Base-by-base conservation (phyloP, 2,888 invertebrate genomes). In the Melinopterus prodromus region DNA sequence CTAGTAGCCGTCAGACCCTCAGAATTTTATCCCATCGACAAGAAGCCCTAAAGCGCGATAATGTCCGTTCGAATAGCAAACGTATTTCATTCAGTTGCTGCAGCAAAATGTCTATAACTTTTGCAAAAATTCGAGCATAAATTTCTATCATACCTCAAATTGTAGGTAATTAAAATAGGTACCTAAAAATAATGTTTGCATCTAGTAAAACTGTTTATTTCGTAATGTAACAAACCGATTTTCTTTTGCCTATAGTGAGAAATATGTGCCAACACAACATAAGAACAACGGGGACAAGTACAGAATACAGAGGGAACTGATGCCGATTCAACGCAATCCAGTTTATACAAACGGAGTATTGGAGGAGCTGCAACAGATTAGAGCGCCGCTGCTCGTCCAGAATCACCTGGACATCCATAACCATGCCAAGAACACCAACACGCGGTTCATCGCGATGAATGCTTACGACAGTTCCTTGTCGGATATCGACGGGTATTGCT, bases 351-450 rank as follows among this genome's bases (percentile, higher is more conserved):
- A 79, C 37, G 70, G 78, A 26, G 69, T 78, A 35, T 80, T 81
- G 36, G 83, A 82, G 69, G 71, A 81, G 16, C 80, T 81, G 3
- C 80, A 79, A n/a, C 83, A 84, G 77, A 81, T 82, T 6, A 80
- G 83, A 76, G 79, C 84, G 6, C 83, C 84, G 12, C 78, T 85
- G 16, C 82, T 84, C n/a, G 80, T 84, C n/a, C 83, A 83, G 78
- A 82, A 83, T 71, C 83, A 84, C 71, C 71, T 81, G 69, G 82
- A 82, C 26, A 26, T 26, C 26, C 81, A 81, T 9, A 69, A 76
- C 15, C 35, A 76, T 37, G 35, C 75, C 12, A 81, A 81, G 38
- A 79, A 77, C 15, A 79, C 77, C 69, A 80, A 80, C 70, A 70
- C 78, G 69, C 38, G 78, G 78, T 71, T 16, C 16, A 70, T 69